Conservation (phyloP, 2,888 invertebrate species). For the Machimus rusticus region DNA sequence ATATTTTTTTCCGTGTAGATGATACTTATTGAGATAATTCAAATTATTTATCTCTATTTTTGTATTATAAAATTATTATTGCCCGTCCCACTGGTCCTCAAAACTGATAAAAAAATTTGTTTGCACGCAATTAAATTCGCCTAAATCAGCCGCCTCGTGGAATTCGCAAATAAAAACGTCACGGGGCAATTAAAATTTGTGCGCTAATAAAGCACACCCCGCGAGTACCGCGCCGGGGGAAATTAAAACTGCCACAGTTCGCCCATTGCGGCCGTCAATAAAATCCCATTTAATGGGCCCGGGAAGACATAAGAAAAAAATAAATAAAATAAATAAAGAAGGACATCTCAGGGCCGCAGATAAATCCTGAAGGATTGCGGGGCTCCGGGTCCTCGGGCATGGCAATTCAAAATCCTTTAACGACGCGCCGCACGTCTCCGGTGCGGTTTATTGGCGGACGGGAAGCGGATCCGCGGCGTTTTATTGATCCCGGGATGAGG, state of each 20-base stretch:
- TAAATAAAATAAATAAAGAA: not conserved
- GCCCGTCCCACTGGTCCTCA: not conserved
- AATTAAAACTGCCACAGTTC: conserved; percentile 24
- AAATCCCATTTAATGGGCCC: not conserved
- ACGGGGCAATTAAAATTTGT: conserved; percentile 2
- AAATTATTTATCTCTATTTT: not conserved
- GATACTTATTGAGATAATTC: too few species aligned
- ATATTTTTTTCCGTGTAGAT: too few species aligned
- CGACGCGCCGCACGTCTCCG: conserved; percentile 23
- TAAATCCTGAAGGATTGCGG: conserved; percentile 3
- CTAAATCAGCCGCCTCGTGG: not conserved
- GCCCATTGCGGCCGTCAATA: conserved; percentile 12
- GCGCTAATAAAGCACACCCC: conserved; percentile 18
- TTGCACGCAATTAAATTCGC: not conserved
- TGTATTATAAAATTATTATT: not conserved
- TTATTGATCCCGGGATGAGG: conserved; percentile 25
- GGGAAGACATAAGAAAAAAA: not conserved
- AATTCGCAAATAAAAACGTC: not conserved
- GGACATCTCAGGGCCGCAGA: not conserved
- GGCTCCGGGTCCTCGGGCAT: not conserved
- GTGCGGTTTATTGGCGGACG: conserved; percentile 2
- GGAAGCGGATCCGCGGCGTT: not conserved
- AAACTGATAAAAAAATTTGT: not conserved
- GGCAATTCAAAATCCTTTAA: conserved; percentile 34
- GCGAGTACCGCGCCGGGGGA: not conserved